Base-by-base conservation (phyloP, 2,888 invertebrate species). In the Amiota minor region DNA sequence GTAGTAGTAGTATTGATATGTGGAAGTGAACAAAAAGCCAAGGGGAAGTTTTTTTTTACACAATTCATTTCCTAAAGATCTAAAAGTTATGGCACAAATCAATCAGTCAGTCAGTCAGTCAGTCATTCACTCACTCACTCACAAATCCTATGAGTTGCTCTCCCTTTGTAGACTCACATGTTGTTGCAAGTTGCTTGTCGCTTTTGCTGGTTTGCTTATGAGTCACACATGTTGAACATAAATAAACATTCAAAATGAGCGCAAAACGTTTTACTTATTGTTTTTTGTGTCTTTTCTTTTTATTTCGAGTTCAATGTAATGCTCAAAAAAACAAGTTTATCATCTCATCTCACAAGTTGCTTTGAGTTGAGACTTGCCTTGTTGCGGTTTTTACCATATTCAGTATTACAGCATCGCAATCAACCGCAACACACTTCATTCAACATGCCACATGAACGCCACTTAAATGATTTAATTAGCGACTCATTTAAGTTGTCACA, bases 301-400 rank as follows among this genome's bases (percentile, higher is more conserved):
- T 35, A 35, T 2, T 61, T 35, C 69, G 77, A 79, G 81, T 82
- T 81, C 78, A 81, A 79, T 80, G 81, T 71, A 75, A 79, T 16
- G 16, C 20, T 4, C 10, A 18, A 73, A 76, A 68, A 79, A 84
- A 79, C 79, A 73, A 77, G 84, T 80, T 82, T 75, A 50, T 72
- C 35, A 35, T 35, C 35, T 23, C 1, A 23, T 35, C 35, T 35
- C 6, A 35, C 35, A 35, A 35, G 6, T 6, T 35, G 35, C 6
- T 4, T 35, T 35, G 35, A 35, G 35, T 8, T 35, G 35, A 35
- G 35, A 35, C 35, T 8, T 35, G 35, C 35, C 35, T 35, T 71
- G n/a, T 20, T 59, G 59, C 20, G 12, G 55, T 75, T 72, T 35
- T 35, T 65, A 16, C 47, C 65, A 16, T 65, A 47, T 65, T 49